Conservation (phyloP, 2,113 vertebrate genomes). For the Capricornis sumatraensis region DNA sequence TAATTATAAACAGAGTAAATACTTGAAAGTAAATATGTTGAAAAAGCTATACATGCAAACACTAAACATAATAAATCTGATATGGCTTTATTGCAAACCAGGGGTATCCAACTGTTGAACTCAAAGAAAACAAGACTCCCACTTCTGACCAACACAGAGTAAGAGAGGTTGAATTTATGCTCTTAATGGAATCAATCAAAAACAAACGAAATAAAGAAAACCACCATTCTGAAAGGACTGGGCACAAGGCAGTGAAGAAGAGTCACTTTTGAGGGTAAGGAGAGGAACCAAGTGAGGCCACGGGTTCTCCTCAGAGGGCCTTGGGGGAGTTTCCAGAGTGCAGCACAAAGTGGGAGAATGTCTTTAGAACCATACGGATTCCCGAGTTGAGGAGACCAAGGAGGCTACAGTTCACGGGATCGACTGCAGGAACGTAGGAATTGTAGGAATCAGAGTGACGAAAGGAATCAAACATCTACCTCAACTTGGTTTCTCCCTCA, state of each 20-base stretch:
- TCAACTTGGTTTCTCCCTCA: background rate
- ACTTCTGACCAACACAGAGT: background rate
- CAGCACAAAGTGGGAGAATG: background rate
- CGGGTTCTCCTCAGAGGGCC: too few species aligned
- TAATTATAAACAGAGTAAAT: background rate
- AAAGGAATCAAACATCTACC: background rate
- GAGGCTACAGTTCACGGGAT: background rate
- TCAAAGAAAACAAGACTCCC: background rate
- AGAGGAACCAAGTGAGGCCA: background rate
- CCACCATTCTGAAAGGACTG: background rate
- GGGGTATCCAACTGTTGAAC: background rate
- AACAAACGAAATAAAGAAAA: background rate
- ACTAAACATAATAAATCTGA: background rate
- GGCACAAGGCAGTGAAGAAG: background rate
- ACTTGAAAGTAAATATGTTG: background rate
- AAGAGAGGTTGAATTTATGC: background rate
- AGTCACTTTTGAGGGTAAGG: background rate
- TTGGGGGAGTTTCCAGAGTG: background rate
- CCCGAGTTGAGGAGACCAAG: background rate
- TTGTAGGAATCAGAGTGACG: background rate
- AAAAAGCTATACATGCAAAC: background rate
- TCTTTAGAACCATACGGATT: background rate
- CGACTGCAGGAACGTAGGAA: fast-evolving
- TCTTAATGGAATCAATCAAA: background rate
- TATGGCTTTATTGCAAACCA: background rate